These are phyloP conservation scores for Cheirogaleus medius DNA, from an alignment of 2,113 vertebrate genomes.

Conservation along the genomic window DNA sequence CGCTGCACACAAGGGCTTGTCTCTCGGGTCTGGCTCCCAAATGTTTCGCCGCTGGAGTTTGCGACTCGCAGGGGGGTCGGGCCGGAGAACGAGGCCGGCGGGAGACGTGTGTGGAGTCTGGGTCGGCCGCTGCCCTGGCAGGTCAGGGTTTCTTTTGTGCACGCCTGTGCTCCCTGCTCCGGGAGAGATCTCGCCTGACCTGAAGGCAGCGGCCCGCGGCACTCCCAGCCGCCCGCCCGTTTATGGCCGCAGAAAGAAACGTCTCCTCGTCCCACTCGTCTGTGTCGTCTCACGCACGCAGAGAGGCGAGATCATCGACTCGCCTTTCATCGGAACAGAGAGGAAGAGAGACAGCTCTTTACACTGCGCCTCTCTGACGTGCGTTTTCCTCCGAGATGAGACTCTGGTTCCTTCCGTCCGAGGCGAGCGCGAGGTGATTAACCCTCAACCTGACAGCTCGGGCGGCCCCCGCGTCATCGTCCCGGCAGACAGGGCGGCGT, in stretches of 20 bases:
- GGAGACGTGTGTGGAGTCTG: neutral
- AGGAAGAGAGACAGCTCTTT: conserved; percentile 27
- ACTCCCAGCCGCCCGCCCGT: rapidly evolving
- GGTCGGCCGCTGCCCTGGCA: no score
- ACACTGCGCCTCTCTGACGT: conserved; percentile 75
- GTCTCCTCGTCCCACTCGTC: neutral
- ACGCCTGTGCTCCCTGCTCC: rapidly evolving
- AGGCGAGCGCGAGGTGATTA: conserved; percentile 77
- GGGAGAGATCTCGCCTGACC: rapidly evolving
- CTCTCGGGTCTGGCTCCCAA: conserved; percentile 72
- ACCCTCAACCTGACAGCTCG: conserved; percentile 78
- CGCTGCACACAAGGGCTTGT: neutral
- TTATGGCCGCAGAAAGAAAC: neutral
- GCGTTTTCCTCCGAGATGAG: conserved; percentile 77
- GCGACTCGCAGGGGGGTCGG: neutral
- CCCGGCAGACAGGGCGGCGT: no score
- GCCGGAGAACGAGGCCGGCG: conserved; percentile 20
- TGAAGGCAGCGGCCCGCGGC: rapidly evolving
- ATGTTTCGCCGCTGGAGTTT: conserved; percentile 55
- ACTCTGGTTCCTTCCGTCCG: conserved; percentile 72
- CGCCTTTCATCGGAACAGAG: conserved; percentile 62
- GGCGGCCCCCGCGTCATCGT: conserved; percentile 62
- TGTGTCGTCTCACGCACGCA: conserved; percentile 35
- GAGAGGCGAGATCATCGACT: conserved; percentile 55
- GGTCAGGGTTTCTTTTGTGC: rapidly evolving